Conservation (phyloP, 2,113 vertebrate genomes). For the Maccullochella peelii region DNA sequence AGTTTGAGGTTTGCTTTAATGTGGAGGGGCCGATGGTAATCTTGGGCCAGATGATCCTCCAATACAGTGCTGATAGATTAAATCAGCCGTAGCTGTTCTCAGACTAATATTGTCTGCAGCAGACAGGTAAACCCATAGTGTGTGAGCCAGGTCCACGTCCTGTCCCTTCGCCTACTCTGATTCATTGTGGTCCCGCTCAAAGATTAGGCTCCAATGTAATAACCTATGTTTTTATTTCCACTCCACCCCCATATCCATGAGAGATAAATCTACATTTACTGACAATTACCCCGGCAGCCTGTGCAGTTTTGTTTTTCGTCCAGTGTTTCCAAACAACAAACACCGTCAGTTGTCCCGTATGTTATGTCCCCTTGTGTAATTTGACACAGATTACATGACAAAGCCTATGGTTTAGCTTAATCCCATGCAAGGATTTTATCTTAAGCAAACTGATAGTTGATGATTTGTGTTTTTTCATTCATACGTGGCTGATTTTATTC, state of each 20-base stretch:
- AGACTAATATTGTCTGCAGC: neutral
- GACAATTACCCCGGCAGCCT: neutral
- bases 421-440: constrained; percentile 67
- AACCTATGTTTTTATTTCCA: neutral
- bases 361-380: constrained; percentile 51
- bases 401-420: constrained; percentile 73
- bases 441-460: constrained; percentile 51
- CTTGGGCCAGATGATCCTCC: constrained; percentile 16
- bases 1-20: neutral
- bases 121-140: constrained; percentile 30
- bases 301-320: neutral
- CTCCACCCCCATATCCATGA: neutral
- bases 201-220: constrained; percentile 39
- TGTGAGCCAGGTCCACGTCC: neutral
- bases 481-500: constrained; percentile 34
- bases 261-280: constrained; percentile 14
- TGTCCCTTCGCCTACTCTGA: constrained; percentile 18
- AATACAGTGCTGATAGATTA: constrained; percentile 6
- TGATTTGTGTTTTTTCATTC: constrained; percentile 6
- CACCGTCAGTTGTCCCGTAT: constrained; percentile 60
- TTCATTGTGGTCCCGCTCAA: neutral
- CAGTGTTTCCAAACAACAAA: constrained; percentile 74
- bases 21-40: constrained; percentile 12
- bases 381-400: constrained; percentile 72
- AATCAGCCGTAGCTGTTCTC: constrained; percentile 1